Evolutionary conservation across 2,797 vertebrate species (phyloP).

Genomic region (Acipenser ruthenus): DNA sequence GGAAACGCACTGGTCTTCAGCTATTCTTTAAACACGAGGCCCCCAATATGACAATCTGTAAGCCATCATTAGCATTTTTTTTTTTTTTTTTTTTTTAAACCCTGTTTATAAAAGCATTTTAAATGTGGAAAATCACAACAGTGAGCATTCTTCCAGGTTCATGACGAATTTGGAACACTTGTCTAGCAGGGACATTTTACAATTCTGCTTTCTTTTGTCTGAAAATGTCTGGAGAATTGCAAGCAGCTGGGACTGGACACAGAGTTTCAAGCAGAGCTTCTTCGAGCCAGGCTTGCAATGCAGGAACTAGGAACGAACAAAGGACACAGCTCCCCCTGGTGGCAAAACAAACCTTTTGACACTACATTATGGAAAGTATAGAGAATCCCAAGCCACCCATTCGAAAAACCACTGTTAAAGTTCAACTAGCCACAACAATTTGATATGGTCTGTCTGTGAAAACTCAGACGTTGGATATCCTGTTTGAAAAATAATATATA

Average conservation of each 20-base stretch:
- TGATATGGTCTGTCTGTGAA: slow-evolving; percentile 58
- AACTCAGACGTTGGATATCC: slow-evolving; percentile 39
- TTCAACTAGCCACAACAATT: slow-evolving; percentile 52
- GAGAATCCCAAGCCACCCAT: slow-evolving; percentile 53
- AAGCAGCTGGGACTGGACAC: neutral
- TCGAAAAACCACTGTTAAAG: slow-evolving; percentile 52
- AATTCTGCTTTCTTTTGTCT: neutral
- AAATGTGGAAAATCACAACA: no score
- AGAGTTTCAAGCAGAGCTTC: neutral
- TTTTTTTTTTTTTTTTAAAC: no score
- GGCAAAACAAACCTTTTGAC: slow-evolving; percentile 23
- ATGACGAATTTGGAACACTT: no score
- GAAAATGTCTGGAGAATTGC: neutral
- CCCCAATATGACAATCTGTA: no score
- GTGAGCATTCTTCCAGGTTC: no score
- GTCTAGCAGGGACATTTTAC: neutral
- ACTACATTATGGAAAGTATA: neutral
- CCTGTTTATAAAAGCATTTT: no score
- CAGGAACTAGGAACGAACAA: slow-evolving; percentile 10
- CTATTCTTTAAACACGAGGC: no score
- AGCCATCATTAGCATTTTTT: no score
- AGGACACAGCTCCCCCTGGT: slow-evolving; percentile 49
- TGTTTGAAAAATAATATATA: no score
- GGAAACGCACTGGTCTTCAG: no score
- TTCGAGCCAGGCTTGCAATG: no score